These are phyloP conservation scores for Hafferia zeledoni DNA, from an alignment of 2,797 vertebrate species.

Conservation along the genomic window DNA sequence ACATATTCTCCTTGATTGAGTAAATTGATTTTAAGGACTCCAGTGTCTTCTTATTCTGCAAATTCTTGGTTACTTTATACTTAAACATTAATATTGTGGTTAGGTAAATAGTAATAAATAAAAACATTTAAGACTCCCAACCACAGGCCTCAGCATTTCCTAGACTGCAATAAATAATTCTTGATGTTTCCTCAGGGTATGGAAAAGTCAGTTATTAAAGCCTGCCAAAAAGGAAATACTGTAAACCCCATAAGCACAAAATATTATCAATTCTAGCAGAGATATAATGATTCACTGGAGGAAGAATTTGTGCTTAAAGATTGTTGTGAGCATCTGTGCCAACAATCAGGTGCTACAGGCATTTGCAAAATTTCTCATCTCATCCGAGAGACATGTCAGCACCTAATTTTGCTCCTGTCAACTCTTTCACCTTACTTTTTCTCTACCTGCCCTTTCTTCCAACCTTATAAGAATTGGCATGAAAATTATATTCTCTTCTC, in stretches of 20 bases:
- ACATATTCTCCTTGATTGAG: background rate
- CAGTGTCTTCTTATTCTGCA: background rate
- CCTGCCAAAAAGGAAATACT: constrained; percentile 2
- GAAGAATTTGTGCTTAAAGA: background rate
- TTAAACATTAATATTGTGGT: background rate
- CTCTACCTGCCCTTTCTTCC: background rate
- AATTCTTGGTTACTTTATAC: background rate
- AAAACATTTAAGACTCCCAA: background rate
- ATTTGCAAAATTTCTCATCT: constrained; percentile 19
- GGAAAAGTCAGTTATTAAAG: constrained; percentile 35
- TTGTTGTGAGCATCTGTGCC: background rate
- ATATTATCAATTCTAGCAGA: background rate
- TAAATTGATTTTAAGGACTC: background rate
- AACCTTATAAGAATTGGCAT: background rate
- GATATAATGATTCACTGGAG: background rate
- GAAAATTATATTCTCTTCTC: background rate
- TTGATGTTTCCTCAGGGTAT: background rate
- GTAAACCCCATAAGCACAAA: constrained; percentile 2
- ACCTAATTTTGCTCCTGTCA: constrained; percentile 4
- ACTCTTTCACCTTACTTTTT: background rate
- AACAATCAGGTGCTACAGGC: background rate
- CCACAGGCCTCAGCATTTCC: background rate
- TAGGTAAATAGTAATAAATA: constrained; percentile 33
- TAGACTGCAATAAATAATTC: constrained; percentile 14
- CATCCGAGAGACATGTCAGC: background rate